Evolutionary conservation across 1,140 invertebrate species (phyloP).

Genomic region (Delia radicum): DNA sequence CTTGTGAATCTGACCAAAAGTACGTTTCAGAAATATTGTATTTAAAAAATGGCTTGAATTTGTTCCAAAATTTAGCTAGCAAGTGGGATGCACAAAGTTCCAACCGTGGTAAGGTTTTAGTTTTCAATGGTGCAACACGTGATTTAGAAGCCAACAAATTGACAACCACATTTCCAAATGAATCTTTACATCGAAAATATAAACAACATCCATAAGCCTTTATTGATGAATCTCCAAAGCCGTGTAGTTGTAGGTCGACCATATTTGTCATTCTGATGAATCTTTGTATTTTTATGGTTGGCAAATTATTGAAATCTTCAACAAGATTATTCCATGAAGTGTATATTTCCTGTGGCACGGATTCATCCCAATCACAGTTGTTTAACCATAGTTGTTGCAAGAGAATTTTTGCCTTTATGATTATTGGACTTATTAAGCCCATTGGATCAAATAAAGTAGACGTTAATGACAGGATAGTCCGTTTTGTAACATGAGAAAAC

Average conservation of each 20-base stretch:
- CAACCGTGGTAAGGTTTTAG: slow-evolving; percentile 43
- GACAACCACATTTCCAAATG: slow-evolving; percentile 27
- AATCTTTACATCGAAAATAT: slow-evolving; percentile 36
- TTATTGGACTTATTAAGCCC: background rate
- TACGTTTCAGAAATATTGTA: background rate
- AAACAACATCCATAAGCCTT: slow-evolving; percentile 49
- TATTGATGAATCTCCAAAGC: slow-evolving; percentile 53
- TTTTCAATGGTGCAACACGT: slow-evolving; percentile 52
- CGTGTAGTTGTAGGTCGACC: slow-evolving; percentile 28
- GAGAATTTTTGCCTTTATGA: slow-evolving; percentile 26
- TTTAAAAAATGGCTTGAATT: slow-evolving; percentile 25
- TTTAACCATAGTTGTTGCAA: slow-evolving; percentile 13
- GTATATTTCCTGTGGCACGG: background rate
- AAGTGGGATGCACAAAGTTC: slow-evolving; percentile 44
- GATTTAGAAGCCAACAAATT: slow-evolving; percentile 50
- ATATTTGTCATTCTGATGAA: background rate
- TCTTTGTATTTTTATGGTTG: background rate
- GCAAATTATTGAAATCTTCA: background rate
- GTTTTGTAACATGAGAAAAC: background rate
- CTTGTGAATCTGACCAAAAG: slow-evolving; percentile 36
- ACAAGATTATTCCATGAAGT: background rate
- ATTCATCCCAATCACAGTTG: slow-evolving; percentile 16
- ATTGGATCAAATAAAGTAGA: background rate
- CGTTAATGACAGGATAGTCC: background rate
- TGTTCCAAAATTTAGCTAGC: slow-evolving; percentile 34